These are phyloP conservation scores for Brachyptera risi DNA, from an alignment of 2,888 invertebrate species.

Conservation along the genomic window DNA sequence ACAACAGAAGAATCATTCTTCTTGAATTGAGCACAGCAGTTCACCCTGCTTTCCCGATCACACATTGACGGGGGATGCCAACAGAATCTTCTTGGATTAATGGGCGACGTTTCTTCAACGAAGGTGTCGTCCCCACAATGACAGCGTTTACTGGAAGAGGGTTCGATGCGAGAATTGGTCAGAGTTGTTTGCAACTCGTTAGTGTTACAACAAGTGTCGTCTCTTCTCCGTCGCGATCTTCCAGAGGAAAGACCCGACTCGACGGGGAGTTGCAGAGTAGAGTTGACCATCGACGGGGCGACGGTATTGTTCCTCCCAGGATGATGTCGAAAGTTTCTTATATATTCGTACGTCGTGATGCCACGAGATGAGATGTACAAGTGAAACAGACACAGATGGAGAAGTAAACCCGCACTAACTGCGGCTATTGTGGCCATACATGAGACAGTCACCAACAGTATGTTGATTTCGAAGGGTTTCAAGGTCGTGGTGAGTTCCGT, in stretches of 20 bases:
- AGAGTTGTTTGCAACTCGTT: too few species aligned
- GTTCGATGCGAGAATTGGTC: background rate
- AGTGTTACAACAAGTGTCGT: background rate
- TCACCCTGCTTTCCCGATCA: background rate
- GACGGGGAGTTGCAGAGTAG: background rate
- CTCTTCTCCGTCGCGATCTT: background rate
- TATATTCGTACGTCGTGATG: slow-evolving; percentile 87
- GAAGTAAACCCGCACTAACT: slow-evolving; percentile 68
- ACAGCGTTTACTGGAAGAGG: background rate
- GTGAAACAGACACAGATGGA: slow-evolving; percentile 85
- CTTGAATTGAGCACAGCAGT: background rate
- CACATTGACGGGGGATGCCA: background rate
- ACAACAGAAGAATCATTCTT: background rate
- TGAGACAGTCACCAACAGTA: slow-evolving; percentile 56
- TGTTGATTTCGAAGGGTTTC: slow-evolving; percentile 51
- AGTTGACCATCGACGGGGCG: background rate
- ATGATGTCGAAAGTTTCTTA: slow-evolving; percentile 45
- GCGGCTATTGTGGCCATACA: slow-evolving; percentile 67
- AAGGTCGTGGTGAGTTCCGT: slow-evolving; percentile 31
- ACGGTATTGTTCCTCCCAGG: background rate
- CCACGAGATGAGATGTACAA: slow-evolving; percentile 80
- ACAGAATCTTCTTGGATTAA: background rate
- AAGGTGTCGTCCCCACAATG: background rate
- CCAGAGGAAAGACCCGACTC: background rate
- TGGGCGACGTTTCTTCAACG: background rate